These are phyloP conservation scores for Mongoloraphidia duomilia DNA, from an alignment of 2,888 invertebrate species.

Conservation along the genomic window DNA sequence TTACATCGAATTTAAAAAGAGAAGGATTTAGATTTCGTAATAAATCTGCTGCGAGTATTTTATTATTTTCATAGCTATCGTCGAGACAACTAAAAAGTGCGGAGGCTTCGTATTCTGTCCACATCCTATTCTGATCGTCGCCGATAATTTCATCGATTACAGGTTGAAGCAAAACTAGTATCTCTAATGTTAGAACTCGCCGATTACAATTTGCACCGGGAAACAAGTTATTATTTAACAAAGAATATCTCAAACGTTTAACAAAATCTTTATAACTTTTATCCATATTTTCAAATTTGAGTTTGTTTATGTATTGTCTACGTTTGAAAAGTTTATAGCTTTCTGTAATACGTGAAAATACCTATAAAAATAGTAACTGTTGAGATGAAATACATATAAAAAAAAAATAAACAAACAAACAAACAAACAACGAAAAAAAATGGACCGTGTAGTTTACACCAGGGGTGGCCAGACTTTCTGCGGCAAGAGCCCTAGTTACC, in stretches of 20 bases:
- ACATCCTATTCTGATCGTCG: conserved; percentile 11
- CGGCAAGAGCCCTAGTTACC: no score
- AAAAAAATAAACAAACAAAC: not conserved
- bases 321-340: conserved; percentile 18
- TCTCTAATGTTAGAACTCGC: conserved; percentile 40
- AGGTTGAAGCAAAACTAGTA: conserved; percentile 31
- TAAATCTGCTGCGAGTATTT: conserved; percentile 45
- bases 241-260: conserved; percentile 31
- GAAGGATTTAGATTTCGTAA: conserved; percentile 29
- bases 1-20: conserved; percentile 25
- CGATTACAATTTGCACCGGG: conserved; percentile 48
- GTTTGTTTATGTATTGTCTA: conserved; percentile 24
- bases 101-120: conserved; percentile 30
- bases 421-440: no score
- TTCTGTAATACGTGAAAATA: conserved; percentile 33
- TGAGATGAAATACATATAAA: not conserved
- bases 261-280: conserved; percentile 33
- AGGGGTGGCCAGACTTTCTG: no score
- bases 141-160: conserved; percentile 18
- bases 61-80: conserved; percentile 69
- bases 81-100: conserved; percentile 39
- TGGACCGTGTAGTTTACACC: no score
- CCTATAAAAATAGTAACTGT: conserved; percentile 12
- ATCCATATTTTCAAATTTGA: conserved; percentile 14
- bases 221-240: conserved; percentile 38